Evolutionary conservation across 2,888 invertebrate species (phyloP).

Genomic region (Drosophila greeni): DNA sequence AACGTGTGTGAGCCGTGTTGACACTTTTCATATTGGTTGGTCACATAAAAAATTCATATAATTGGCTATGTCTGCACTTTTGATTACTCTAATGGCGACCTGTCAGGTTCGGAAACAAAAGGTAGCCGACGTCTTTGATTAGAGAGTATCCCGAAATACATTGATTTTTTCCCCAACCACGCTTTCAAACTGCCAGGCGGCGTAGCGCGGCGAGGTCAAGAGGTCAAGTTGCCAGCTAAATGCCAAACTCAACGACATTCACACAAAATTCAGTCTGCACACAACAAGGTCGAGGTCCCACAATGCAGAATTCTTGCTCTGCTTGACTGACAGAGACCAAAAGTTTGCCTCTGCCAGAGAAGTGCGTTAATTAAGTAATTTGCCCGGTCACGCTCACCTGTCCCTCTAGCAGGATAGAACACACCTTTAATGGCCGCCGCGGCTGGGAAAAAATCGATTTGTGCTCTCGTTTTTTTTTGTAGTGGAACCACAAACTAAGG

Average conservation of each 20-base stretch:
- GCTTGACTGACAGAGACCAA: slow-evolving; percentile 15
- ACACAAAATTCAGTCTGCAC: slow-evolving; percentile 21
- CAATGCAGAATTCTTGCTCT: slow-evolving; percentile 25
- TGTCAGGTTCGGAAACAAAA: slow-evolving; percentile 28
- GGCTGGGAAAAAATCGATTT: slow-evolving; percentile 55
- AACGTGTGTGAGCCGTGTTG: slow-evolving; percentile 31
- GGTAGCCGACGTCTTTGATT: slow-evolving; percentile 36
- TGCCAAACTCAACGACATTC: slow-evolving; percentile 29
- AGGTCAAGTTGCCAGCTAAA: slow-evolving; percentile 45
- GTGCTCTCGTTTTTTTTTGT: slow-evolving; percentile 21
- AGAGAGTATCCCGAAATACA: slow-evolving; percentile 26
- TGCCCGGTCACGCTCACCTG: slow-evolving; percentile 52
- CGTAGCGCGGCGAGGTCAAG: slow-evolving; percentile 39
- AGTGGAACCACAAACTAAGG: slow-evolving; percentile 13
- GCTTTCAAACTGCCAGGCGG: slow-evolving; percentile 6
- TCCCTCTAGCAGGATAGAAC: slow-evolving; percentile 18
- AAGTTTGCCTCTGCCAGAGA: slow-evolving; percentile 36
- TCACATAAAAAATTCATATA: slow-evolving; percentile 43
- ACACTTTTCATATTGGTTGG: slow-evolving; percentile 43
- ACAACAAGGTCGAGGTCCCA: slow-evolving; percentile 44
- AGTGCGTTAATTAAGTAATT: slow-evolving; percentile 66
- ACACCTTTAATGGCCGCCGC: slow-evolving; percentile 37
- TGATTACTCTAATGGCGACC: slow-evolving; percentile 46
- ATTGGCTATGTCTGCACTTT: slow-evolving; percentile 56
- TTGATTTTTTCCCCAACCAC: slow-evolving; percentile 31